Evolutionary conservation across 2,888 invertebrate species (phyloP).

Genomic region (Rutpela maculata): DNA sequence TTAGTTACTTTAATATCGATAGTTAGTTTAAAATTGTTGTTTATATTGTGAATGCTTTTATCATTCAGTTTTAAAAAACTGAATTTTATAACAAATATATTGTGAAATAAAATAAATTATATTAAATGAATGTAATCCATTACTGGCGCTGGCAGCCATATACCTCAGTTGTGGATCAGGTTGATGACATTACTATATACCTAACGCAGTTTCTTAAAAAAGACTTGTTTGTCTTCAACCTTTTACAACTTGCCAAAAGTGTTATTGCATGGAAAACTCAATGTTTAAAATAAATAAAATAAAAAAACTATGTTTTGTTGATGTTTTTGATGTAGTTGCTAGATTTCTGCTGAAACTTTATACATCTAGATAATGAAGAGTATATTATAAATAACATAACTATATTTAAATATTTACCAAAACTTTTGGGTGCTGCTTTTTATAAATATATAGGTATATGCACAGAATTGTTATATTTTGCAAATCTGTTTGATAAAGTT

Average conservation of each 20-base stretch:
- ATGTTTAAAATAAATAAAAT: conserved; percentile 63
- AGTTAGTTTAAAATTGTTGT: conserved; percentile 60
- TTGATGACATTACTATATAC: conserved; percentile 49
- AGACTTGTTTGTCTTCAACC: conserved; percentile 49
- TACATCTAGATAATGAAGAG: conserved; percentile 43
- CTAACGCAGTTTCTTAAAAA: conserved; percentile 47
- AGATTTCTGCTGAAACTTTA: conserved; percentile 68
- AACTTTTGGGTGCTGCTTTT: conserved; percentile 52
- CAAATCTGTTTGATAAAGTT: conserved; percentile 60
- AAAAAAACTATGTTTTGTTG: conserved; percentile 64
- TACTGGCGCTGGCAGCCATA: conserved; percentile 59
- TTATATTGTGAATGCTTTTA: conserved; percentile 63
- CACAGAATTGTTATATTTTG: conserved; percentile 53
- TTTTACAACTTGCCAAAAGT: conserved; percentile 61
- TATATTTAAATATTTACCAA: conserved; percentile 35
- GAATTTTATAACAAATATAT: conserved; percentile 56
- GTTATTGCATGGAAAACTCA: conserved; percentile 64
- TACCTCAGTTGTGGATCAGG: conserved; percentile 57
- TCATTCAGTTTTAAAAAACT: conserved; percentile 46
- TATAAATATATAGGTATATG: conserved; percentile 48
- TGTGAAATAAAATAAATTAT: conserved; percentile 51
- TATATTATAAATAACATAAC: conserved; percentile 17
- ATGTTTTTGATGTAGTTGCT: conserved; percentile 67
- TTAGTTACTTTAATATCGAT: conserved; percentile 64
- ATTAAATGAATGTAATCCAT: conserved; percentile 56